phyloP scores from a whole-genome alignment of 1,140 invertebrate genomes.

The Asobara japonica region DNA sequence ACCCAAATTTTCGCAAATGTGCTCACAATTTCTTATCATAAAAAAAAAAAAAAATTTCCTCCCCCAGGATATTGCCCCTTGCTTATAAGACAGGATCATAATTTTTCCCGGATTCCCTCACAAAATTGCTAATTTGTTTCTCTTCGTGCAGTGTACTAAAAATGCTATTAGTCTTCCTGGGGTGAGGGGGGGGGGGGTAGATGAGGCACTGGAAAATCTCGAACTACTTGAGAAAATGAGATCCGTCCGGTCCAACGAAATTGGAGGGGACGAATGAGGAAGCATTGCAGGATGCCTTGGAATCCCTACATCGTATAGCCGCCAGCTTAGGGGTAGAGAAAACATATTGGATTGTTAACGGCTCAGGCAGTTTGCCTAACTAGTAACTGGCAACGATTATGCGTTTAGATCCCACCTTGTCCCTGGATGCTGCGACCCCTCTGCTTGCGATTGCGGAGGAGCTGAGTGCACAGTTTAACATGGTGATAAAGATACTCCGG shows the following conservation, averaged over 20 bases:
- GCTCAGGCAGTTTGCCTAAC: constrained; percentile 49
- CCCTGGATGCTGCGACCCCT: constrained; percentile 31
- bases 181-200: too few relatives aligned
- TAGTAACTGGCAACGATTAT: constrained; percentile 50
- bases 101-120: too few relatives aligned
- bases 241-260: neutral
- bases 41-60: too few relatives aligned
- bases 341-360: constrained; percentile 63
- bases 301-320: constrained; percentile 15
- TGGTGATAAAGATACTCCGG: constrained; percentile 10
- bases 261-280: neutral
- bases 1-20: too few relatives aligned
- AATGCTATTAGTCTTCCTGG: too few relatives aligned
- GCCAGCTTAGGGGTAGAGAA: constrained; percentile 40
- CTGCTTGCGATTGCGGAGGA: too few relatives aligned
- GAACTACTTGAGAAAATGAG: constrained; percentile 40
- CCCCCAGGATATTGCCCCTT: too few relatives aligned
- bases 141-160: too few relatives aligned
- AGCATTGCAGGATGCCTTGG: neutral
- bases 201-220: constrained; percentile 56
- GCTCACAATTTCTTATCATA: too few relatives aligned
- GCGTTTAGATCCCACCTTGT: constrained; percentile 13
- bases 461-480: neutral
- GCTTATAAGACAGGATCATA: too few relatives aligned
- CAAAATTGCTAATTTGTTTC: neutral